Evolutionary conservation across 2,113 vertebrate species (phyloP).

Genomic region (Himantopus leucocephalus): DNA sequence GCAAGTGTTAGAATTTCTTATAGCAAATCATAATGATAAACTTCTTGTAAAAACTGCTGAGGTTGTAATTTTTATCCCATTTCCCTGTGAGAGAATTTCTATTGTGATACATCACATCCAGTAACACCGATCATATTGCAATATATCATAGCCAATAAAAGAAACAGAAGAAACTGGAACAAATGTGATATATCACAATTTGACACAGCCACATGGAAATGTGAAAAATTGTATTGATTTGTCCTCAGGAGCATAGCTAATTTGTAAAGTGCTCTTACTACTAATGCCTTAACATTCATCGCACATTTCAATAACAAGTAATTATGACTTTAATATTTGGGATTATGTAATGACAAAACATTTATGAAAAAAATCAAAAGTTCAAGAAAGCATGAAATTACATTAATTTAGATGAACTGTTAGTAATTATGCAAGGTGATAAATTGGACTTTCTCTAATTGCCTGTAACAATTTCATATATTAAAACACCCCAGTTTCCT

Average conservation of each 20-base stretch:
- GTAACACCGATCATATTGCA: neutral
- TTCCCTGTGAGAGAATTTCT: neutral
- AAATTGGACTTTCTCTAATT: constrained; percentile 34
- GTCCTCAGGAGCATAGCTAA: neutral
- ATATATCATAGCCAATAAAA: neutral
- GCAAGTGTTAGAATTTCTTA: neutral
- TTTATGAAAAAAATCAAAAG: constrained; percentile 30
- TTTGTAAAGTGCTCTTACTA: neutral
- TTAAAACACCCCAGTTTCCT: neutral
- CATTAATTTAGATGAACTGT: constrained; percentile 49
- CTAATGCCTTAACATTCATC: neutral
- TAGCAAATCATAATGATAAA: neutral
- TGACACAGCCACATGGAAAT: neutral
- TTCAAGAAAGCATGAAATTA: constrained; percentile 64
- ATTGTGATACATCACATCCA: neutral
- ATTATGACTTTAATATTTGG: constrained; percentile 28
- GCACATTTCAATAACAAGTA: constrained; percentile 31
- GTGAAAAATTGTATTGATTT: neutral
- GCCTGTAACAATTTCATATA: neutral
- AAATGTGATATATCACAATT: neutral
- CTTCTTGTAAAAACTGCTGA: neutral
- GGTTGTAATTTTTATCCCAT: neutral
- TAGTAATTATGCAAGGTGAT: constrained; percentile 47
- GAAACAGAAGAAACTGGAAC: neutral
- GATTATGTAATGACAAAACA: constrained; percentile 50